Evolutionary conservation across 2,888 invertebrate genomes (phyloP).

Genomic region (Drosophila parthenogenetica): DNA sequence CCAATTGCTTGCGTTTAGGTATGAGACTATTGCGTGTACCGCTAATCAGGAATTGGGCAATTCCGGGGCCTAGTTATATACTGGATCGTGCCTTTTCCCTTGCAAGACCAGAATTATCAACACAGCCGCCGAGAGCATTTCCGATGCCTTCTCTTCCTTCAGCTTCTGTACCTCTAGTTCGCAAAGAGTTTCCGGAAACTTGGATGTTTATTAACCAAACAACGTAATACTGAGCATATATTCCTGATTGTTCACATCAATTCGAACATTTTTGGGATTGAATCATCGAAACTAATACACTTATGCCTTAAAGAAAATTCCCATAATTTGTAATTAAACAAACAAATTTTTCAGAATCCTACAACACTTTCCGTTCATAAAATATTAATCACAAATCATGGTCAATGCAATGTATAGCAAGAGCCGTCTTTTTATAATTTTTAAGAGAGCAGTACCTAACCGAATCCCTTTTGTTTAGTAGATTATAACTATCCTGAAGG

Average conservation of each 20-base stretch:
- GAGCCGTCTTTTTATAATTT: neutral
- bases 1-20: slow-evolving; percentile 15
- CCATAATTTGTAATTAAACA: too few relatives aligned
- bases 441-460: neutral
- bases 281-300: slow-evolving; percentile 1
- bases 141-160: neutral
- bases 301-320: too few relatives aligned
- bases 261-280: neutral
- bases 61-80: too few relatives aligned
- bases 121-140: neutral
- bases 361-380: too few relatives aligned
- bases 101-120: neutral
- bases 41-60: neutral
- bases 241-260: neutral
- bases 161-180: slow-evolving; percentile 76
- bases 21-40: neutral
- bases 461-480: slow-evolving; percentile 2
- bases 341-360: too few relatives aligned
- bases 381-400: too few relatives aligned
- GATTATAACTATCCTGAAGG: neutral
- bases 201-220: slow-evolving; percentile 87
- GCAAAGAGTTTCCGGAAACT: slow-evolving; percentile 89
- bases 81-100: too few relatives aligned
- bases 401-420: too few relatives aligned
- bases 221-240: slow-evolving; percentile 28